Evolutionary conservation across 2,113 vertebrate genomes (phyloP).

Genomic region (Megaleporinus macrocephalus): DNA sequence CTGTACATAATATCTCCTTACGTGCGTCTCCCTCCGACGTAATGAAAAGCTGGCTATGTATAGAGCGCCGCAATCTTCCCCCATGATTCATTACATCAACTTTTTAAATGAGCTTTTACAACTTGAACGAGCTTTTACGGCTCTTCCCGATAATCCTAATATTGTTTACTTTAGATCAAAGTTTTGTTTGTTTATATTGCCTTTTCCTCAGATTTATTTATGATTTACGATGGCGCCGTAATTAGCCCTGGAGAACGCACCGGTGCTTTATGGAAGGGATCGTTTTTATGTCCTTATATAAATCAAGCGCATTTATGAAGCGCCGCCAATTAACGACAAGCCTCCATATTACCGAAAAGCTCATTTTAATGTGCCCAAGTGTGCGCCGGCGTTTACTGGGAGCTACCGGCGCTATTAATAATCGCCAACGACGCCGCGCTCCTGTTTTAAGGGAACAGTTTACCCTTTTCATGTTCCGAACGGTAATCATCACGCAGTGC

Average conservation of each 20-base stretch:
- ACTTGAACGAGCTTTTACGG: conserved; percentile 48
- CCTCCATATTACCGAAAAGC: conserved; percentile 69
- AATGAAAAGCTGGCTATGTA: conserved; percentile 61
- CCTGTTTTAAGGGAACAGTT: conserved; percentile 31
- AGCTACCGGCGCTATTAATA: conserved; percentile 37
- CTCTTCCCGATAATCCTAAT: conserved; percentile 70
- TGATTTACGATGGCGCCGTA: conserved; percentile 77
- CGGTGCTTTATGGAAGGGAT: conserved; percentile 77
- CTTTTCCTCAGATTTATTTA: conserved; percentile 69
- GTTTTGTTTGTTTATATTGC: conserved; percentile 74
- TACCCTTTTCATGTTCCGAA: not conserved
- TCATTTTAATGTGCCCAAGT: conserved; percentile 43
- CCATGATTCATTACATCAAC: conserved; percentile 53
- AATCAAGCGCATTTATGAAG: conserved; percentile 78
- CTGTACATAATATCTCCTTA: conserved; percentile 54
- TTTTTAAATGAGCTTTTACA: conserved; percentile 62
- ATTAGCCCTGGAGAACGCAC: conserved; percentile 80
- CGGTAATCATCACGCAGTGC: not conserved
- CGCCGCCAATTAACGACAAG: conserved; percentile 68
- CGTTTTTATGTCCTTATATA: conserved; percentile 77
- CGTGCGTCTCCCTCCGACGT: conserved; percentile 63
- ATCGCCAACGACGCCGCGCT: not conserved
- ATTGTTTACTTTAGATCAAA: conserved; percentile 70
- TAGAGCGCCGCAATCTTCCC: conserved; percentile 53
- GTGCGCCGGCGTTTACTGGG: not conserved